Evolutionary conservation across 2,113 vertebrate genomes (phyloP), one percentile per base, ranked within the genome.

Genomic region (Psittacara wagleri): DNA sequence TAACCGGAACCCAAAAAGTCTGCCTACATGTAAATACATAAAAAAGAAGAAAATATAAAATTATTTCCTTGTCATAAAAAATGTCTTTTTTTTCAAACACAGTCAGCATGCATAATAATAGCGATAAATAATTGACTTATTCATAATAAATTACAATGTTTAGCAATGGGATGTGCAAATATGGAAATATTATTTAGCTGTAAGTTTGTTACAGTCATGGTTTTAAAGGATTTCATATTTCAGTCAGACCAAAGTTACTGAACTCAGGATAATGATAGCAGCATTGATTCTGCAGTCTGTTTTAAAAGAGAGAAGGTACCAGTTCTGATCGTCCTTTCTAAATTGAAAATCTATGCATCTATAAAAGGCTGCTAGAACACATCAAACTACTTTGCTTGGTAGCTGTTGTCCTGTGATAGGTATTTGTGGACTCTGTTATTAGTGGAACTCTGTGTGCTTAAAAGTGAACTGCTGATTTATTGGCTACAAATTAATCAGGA

Each of bases 1-100:
- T 84, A 99, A 98, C 70, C 98, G 99, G 97, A 99, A 99, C 39
- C 99, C 98, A 96, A 99, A 99, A 97, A 99, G 98, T 97, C 98
- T 98, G 61, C 99, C 99, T 98, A 97, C 88, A 95, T 96, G 97
- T 97, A 87, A 79, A 98, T 48, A 76, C 19, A 81, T 35, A 79
- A 83, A 92, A 86, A 49, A 79, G 46, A 75, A 79, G 59, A 73
- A 90, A 92, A 88, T 61, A 48, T 29, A 74, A 54, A 20, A 22
- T 87, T 72, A 74, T 9, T 29, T 54, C 29, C 39, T 73, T 66
- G 11, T 51, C 3, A 69, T 54, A 6, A 88, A 86, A 57, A 72
- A 64, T 55, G 10, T 11, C 18, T 59, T 33, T 46, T 80, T 80
- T 62, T 59, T 52, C 39, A 19, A 43, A 52, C 11, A 5, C 23